Evolutionary conservation across 2,113 vertebrate genomes (phyloP).

Genomic region (Chunga burmeisteri): DNA sequence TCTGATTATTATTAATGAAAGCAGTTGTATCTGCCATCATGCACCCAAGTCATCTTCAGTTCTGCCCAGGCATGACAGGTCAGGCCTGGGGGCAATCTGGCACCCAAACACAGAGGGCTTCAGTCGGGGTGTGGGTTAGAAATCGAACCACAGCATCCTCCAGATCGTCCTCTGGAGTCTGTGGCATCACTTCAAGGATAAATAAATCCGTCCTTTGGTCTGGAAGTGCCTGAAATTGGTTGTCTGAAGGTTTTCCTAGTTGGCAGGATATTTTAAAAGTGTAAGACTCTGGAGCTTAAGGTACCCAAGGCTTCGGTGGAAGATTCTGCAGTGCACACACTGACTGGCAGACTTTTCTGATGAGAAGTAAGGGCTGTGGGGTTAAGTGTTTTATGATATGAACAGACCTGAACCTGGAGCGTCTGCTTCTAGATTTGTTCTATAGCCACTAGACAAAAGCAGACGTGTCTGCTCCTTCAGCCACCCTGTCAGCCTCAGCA

Average conservation of each 20-base stretch:
- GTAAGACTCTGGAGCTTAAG: not conserved
- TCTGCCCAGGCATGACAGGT: not conserved
- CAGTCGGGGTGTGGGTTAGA: not conserved
- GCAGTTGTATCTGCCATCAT: not conserved
- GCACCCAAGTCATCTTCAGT: not conserved
- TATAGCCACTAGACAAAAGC: not conserved
- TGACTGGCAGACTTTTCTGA: not conserved
- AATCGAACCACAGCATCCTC: not conserved
- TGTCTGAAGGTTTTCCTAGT: not conserved
- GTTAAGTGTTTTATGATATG: not conserved
- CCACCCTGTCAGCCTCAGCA: not conserved
- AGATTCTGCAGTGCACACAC: accelerated
- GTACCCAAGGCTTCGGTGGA: not conserved
- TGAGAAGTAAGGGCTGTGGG: not conserved
- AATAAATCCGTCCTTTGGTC: not conserved
- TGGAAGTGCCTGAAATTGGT: not conserved
- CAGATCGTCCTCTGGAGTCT: not conserved
- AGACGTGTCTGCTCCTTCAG: not conserved
- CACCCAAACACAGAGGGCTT: not conserved
- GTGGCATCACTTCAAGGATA: not conserved
- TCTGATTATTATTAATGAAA: not conserved
- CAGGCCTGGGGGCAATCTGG: not conserved
- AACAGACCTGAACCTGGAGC: not conserved
- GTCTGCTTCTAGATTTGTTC: not conserved
- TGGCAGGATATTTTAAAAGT: not conserved